Base-by-base conservation (phyloP, 2,888 invertebrate genomes). In the Fissipunctia ypsillon region DNA sequence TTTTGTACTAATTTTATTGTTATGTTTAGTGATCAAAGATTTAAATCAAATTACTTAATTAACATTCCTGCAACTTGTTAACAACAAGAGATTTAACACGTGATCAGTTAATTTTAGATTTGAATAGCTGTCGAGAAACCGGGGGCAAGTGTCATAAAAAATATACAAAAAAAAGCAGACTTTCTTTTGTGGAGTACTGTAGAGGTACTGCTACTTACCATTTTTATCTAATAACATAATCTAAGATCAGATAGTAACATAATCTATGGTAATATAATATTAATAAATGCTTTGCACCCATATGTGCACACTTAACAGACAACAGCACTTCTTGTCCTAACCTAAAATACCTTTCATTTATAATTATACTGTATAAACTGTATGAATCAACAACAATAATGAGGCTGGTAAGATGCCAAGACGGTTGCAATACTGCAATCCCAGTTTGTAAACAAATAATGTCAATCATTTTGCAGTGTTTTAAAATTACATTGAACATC, bases 361-460 rank as follows among this genome's bases (percentile, higher is more conserved):
- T 60, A 31, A 28, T 60, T 65, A 69, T 57, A 75, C 5, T 38
- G 38, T 35, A 45, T 38, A 19, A 25, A 22, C 73, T 54, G 1
- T 35, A 45, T 38, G n/a, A 25, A n/a, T n/a, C 19, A 60, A 66
- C 16, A 38, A 43, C 16, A 22, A 16, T 61, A 50, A 45, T 28
- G 28, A 43, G 0, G 35, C 61, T 80, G 76, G 70, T 69, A 59
- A 5, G 5, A 54, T 70, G 69, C 83, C 75, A 83, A 79, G 45
- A 61, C 19, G 7, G 56, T 5, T 74, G 52, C 43, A 65, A 48
- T 48, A 25, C 12, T 74, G 52, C 43, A 65, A 48, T 48, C 28
- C 12, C 22, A 61, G 61, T 57, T 71, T 69, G 84, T 81, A 81
- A 81, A 81, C 84, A 83, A 81, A 84, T 84, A 71, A 65, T 65